Conservation (phyloP, 2,113 vertebrate species). For the Eubucco bourcierii region DNA sequence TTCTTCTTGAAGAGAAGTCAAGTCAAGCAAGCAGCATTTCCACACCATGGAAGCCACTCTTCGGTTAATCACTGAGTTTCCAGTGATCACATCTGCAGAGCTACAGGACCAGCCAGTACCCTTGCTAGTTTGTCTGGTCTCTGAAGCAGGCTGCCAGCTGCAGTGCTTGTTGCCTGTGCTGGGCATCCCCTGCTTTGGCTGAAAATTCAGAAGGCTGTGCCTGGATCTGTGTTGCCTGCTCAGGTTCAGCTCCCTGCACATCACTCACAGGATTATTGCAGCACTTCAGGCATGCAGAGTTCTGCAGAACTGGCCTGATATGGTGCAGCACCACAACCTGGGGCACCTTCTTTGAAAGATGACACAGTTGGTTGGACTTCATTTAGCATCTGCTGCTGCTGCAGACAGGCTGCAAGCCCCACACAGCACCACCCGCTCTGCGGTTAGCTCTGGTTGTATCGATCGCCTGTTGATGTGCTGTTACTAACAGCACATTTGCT, state of each 20-base stretch:
- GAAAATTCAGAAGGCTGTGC: not conserved
- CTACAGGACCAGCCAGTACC: fast-evolving
- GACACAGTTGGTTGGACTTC: conserved; percentile 45
- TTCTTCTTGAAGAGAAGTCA: not conserved
- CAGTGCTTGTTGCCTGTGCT: not conserved
- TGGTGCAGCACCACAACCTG: not conserved
- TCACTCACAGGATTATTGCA: not conserved
- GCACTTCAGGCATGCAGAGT: not conserved
- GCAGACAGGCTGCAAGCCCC: not conserved
- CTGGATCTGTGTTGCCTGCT: not conserved
- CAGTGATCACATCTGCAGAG: not conserved
- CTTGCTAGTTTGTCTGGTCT: not conserved
- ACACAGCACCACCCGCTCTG: no score
- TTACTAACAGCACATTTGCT: conserved; percentile 31
- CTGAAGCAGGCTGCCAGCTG: not conserved
- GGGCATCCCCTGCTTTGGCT: not conserved
- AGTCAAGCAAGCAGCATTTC: not conserved
- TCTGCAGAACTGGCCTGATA: not conserved
- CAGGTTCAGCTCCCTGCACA: not conserved
- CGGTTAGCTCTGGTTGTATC: conserved; percentile 52
- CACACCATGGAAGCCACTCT: not conserved
- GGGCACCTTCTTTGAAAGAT: not conserved
- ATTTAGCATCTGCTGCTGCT: conserved; percentile 31
- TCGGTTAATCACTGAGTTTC: not conserved
- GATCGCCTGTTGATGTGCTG: conserved; percentile 29